Conservation (phyloP, 2,113 vertebrate genomes). For the Sciurus niger region DNA sequence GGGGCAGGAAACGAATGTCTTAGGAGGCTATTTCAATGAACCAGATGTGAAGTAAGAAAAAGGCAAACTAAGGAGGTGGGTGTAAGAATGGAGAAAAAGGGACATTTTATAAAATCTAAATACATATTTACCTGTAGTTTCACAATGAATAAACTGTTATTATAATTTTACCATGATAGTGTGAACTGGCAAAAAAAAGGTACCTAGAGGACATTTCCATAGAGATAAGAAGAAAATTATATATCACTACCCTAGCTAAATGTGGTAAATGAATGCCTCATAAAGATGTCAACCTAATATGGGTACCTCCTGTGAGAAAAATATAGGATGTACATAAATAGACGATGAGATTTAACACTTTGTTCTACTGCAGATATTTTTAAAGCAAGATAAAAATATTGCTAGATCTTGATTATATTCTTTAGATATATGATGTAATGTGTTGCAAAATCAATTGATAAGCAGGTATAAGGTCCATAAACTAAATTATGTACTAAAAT, state of each 20-base stretch:
- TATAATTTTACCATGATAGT: neutral
- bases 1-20: neutral
- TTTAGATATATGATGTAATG: slow-evolving; percentile 77
- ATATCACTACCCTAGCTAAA: slow-evolving; percentile 56
- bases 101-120: neutral
- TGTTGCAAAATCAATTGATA: neutral
- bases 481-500: slow-evolving; percentile 6
- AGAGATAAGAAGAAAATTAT: slow-evolving; percentile 58
- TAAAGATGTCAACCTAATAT: slow-evolving; percentile 72
- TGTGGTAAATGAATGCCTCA: slow-evolving; percentile 49
- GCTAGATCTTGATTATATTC: slow-evolving; percentile 79
- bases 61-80: neutral
- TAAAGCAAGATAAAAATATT: slow-evolving; percentile 80
- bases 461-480: neutral
- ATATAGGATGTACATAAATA: slow-evolving; percentile 82
- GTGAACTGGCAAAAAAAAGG: neutral
- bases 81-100: neutral
- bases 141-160: slow-evolving; percentile 11
- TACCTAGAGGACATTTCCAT: neutral
- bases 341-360: slow-evolving; percentile 75
- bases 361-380: slow-evolving; percentile 83
- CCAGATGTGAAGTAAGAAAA: neutral
- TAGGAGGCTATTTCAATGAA: neutral
- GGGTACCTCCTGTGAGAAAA: slow-evolving; percentile 77
- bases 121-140: neutral